These are phyloP conservation scores for Choristoneura rosaceana DNA, from an alignment of 2,888 invertebrate genomes.

Conservation along the genomic window DNA sequence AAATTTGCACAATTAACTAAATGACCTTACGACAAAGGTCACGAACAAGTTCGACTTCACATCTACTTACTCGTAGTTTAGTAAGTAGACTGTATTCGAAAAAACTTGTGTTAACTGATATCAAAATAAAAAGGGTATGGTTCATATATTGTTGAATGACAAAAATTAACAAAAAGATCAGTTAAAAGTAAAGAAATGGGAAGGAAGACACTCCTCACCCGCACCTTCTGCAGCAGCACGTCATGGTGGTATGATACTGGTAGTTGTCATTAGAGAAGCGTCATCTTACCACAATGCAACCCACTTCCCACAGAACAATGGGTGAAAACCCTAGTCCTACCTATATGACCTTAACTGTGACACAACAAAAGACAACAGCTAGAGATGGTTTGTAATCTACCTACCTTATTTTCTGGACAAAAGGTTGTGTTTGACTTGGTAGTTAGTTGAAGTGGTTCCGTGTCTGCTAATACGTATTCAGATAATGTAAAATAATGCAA, in stretches of 20 bases:
- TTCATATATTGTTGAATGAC: too few relatives aligned
- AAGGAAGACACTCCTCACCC: too few relatives aligned
- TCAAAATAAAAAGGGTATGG: too few relatives aligned
- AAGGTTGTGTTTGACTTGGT: not conserved
- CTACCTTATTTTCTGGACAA: not conserved
- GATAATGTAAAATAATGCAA: slow-evolving; percentile 1
- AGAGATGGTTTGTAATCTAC: not conserved
- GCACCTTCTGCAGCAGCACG: not conserved
- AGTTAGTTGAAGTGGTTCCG: not conserved
- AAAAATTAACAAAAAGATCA: too few relatives aligned
- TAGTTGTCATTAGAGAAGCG: slow-evolving; percentile 21
- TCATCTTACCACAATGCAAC: slow-evolving; percentile 30
- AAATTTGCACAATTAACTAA: too few relatives aligned
- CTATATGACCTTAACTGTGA: slow-evolving; percentile 21
- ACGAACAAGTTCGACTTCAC: too few relatives aligned
- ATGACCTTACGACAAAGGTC: too few relatives aligned
- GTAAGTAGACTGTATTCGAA: too few relatives aligned
- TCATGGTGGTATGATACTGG: not conserved
- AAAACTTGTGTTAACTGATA: too few relatives aligned
- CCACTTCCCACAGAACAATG: slow-evolving; percentile 35
- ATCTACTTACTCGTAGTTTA: too few relatives aligned
- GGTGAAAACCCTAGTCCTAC: slow-evolving; percentile 32
- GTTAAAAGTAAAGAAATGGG: too few relatives aligned
- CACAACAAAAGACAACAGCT: not conserved
- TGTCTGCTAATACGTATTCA: not conserved